Base-by-base conservation (phyloP, 2,888 invertebrate genomes). In the Drosophila borealis region DNA sequence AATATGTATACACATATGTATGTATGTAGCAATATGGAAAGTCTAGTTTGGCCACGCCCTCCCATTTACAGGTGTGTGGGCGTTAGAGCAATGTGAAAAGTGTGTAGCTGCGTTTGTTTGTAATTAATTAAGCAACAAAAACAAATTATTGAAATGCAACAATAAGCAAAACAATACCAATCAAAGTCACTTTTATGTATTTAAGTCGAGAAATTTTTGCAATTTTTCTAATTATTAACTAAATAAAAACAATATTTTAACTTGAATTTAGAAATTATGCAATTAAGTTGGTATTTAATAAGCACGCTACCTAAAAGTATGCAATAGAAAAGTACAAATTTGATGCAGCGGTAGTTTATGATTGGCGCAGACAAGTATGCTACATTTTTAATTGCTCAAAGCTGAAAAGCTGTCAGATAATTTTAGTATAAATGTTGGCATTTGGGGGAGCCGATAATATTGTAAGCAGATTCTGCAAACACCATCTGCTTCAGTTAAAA, bases 171-270 rank as follows among this genome's bases (percentile, higher is more conserved):
- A 60, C 42, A 65, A 64, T 67, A 81, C 74, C 71, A 74, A 82
- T 55, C 72, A 81, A 86, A 83, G 87, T 87, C 87, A 87, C 72
- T 83, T 81, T 74, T 71, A 80, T 81, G 63, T 80, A 84, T 70
- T 60, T 74, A 74, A 68, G 67, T 21, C 19, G 36, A 61, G 51
- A 36, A 72, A 72, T 68, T 62, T 57, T 62, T 57, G 11, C 13
- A 54, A 57, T 57, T 68, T 73, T 55, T 57, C 37, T 44, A 55
- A n/a, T 21, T 71, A 53, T 61, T 45, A 45, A 61, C 42, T 21
- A 34, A 65, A 64, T 64, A 39, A 63, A 46, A 33, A 19, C 19
- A 14, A 54, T 19, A 63, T 21, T 13, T 36, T 33, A 19, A 54
- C 34, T 14, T 39, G 4, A 11, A 36, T n/a, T 19, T 10, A 10